Evolutionary conservation across 2,113 vertebrate species (phyloP).

Genomic region (Bujurquina vittata): DNA sequence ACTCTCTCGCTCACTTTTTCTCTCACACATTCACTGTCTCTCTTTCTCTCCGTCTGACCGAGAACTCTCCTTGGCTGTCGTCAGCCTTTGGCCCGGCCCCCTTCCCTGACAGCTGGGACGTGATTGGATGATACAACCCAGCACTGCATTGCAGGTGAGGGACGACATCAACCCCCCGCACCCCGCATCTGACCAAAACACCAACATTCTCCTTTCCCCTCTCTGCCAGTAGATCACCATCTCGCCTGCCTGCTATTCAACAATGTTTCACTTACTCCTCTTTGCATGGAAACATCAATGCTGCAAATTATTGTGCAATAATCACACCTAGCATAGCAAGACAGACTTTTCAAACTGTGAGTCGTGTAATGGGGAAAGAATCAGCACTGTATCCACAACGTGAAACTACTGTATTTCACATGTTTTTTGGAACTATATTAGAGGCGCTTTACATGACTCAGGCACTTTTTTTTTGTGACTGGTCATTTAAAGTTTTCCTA

Average conservation of each 20-base stretch:
- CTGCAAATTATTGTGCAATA: background rate
- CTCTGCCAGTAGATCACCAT: conserved; percentile 20
- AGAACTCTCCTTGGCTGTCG: conserved; percentile 78
- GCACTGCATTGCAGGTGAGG: conserved; percentile 93
- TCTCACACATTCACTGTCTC: conserved; percentile 23
- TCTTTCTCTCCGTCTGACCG: conserved; percentile 59
- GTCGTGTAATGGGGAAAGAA: background rate
- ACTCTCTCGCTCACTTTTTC: conserved; percentile 45
- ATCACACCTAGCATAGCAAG: background rate
- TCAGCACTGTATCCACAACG: background rate
- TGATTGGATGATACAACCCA: conserved; percentile 82
- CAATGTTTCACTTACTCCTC: background rate
- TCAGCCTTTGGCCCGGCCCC: conserved; percentile 70
- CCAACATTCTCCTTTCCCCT: conserved; percentile 13
- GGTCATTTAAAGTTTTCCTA: background rate
- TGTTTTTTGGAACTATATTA: background rate
- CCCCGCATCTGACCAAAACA: conserved; percentile 67
- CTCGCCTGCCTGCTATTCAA: background rate
- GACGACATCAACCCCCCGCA: conserved; percentile 44
- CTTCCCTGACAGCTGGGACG: conserved; percentile 59
- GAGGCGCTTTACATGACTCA: background rate
- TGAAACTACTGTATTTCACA: background rate
- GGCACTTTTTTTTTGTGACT: background rate
- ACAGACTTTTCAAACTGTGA: background rate
- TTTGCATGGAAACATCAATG: background rate